Evolutionary conservation across 2,888 invertebrate species (phyloP).

Genomic region (Amblyteles armatorius): DNA sequence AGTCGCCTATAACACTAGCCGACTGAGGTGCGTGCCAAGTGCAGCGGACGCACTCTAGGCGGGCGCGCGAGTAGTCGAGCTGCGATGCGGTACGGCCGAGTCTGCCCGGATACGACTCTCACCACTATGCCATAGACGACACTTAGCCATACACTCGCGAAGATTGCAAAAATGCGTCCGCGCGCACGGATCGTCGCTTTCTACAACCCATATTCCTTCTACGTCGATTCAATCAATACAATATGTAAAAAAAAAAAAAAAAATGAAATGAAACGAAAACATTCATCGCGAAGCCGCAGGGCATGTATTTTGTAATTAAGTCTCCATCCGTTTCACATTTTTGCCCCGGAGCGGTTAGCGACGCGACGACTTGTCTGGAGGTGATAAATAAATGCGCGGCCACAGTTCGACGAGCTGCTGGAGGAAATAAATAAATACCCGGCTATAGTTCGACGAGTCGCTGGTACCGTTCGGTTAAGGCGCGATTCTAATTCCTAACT

Average conservation of each 20-base stretch:
- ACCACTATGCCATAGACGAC: conserved; percentile 41
- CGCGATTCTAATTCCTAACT: conserved; percentile 47
- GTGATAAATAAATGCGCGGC: not conserved
- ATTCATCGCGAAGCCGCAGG: no score
- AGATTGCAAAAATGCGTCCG: conserved; percentile 68
- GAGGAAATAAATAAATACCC: not conserved
- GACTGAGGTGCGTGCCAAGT: conserved; percentile 56
- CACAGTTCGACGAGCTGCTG: not conserved
- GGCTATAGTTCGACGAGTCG: not conserved
- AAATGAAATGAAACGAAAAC: no score
- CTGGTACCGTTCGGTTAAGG: conserved; percentile 39
- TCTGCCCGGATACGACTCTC: conserved; percentile 43
- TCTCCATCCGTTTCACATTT: no score
- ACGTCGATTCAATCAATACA: not conserved
- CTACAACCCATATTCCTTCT: conserved; percentile 41
- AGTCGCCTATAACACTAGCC: not conserved
- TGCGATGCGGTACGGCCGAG: conserved; percentile 28
- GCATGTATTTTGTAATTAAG: no score
- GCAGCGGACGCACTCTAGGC: conserved; percentile 27
- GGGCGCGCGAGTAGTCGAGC: conserved; percentile 39
- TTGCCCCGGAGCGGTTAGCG: no score
- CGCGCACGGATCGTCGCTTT: conserved; percentile 65
- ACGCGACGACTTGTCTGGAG: no score
- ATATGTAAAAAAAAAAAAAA: not conserved
- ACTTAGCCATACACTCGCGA: conserved; percentile 58